phyloP scores from a whole-genome alignment of 2,888 invertebrate species.

The Diarsia brunnea region DNA sequence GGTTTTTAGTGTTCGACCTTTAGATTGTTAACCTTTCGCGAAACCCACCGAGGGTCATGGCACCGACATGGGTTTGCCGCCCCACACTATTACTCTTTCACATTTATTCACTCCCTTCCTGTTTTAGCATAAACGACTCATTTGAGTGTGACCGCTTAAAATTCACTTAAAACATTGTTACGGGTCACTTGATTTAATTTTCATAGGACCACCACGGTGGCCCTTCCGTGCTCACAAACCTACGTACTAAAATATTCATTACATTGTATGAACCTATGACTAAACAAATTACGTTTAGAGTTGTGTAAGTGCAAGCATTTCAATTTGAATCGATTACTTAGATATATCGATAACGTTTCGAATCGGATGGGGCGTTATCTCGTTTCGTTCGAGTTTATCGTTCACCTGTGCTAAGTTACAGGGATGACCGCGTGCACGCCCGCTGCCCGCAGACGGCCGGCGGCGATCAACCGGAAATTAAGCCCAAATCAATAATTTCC shows the following conservation, averaged over 20 bases:
- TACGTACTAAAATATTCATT: slow-evolving; percentile 19
- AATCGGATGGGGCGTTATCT: slow-evolving; percentile 69
- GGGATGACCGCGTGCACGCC: slow-evolving; percentile 83
- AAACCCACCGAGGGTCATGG: slow-evolving; percentile 72
- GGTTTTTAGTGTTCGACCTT: slow-evolving; percentile 78
- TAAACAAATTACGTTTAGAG: slow-evolving; percentile 14
- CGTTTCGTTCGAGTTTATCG: slow-evolving; percentile 68
- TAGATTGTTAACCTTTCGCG: slow-evolving; percentile 77
- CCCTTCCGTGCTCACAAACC: slow-evolving; percentile 30
- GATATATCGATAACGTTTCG: slow-evolving; percentile 67
- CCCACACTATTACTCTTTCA: slow-evolving; percentile 65
- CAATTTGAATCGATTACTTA: slow-evolving; percentile 47
- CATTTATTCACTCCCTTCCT: slow-evolving; percentile 63
- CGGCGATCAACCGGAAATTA: slow-evolving; percentile 86
- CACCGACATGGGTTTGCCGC: slow-evolving; percentile 61
- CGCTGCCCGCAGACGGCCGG: slow-evolving; percentile 76
- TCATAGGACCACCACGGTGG: slow-evolving; percentile 40
- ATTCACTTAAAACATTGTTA: slow-evolving; percentile 59
- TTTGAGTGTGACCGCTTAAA: slow-evolving; percentile 60
- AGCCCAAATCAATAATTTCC: slow-evolving; percentile 89
- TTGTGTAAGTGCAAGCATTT: slow-evolving; percentile 23
- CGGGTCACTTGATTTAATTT: slow-evolving; percentile 69
- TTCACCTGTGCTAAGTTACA: slow-evolving; percentile 69
- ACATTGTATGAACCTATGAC: neutral
- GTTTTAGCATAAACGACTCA: slow-evolving; percentile 63